phyloP scores from a whole-genome alignment of 1,140 invertebrate species.

The Bombyx mandarina region DNA sequence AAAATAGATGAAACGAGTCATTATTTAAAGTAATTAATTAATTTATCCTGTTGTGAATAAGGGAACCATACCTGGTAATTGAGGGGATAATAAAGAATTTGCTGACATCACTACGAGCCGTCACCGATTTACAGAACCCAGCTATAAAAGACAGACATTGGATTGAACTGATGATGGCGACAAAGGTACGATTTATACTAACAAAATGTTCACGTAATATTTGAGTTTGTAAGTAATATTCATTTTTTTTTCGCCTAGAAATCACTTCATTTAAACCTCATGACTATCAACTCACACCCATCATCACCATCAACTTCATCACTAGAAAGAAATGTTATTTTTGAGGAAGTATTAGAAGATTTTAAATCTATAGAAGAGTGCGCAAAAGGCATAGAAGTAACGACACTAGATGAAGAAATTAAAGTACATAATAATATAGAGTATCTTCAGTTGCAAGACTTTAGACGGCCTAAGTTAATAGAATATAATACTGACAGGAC shows the following conservation, averaged over 20 bases:
- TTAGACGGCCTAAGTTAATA: slow-evolving; percentile 35
- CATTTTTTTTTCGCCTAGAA: slow-evolving; percentile 38
- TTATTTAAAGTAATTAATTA: neutral
- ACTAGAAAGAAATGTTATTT: slow-evolving; percentile 17
- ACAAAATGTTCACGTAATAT: slow-evolving; percentile 1
- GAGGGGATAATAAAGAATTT: slow-evolving; percentile 87
- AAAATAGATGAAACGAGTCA: neutral
- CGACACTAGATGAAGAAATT: slow-evolving; percentile 6
- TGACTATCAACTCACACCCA: slow-evolving; percentile 25
- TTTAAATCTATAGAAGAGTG: slow-evolving; percentile 43
- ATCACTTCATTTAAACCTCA: slow-evolving; percentile 31
- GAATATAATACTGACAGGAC: slow-evolving; percentile 16
- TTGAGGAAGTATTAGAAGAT: slow-evolving; percentile 41
- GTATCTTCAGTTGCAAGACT: slow-evolving; percentile 40
- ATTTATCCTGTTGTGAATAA: slow-evolving; percentile 9
- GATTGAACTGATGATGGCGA: slow-evolving; percentile 92
- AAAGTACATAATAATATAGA: slow-evolving; percentile 11
- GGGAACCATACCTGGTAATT: slow-evolving; percentile 73
- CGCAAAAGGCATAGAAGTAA: slow-evolving; percentile 12
- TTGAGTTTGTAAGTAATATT: slow-evolving; percentile 1
- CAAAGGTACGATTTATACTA: slow-evolving; percentile 75
- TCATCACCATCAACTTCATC: slow-evolving; percentile 15
- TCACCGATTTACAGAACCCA: slow-evolving; percentile 94
- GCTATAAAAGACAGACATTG: slow-evolving; percentile 94
- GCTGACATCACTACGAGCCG: slow-evolving; percentile 88